phyloP scores from a whole-genome alignment of 2,888 invertebrate genomes.

The Melanostoma mellinum region DNA sequence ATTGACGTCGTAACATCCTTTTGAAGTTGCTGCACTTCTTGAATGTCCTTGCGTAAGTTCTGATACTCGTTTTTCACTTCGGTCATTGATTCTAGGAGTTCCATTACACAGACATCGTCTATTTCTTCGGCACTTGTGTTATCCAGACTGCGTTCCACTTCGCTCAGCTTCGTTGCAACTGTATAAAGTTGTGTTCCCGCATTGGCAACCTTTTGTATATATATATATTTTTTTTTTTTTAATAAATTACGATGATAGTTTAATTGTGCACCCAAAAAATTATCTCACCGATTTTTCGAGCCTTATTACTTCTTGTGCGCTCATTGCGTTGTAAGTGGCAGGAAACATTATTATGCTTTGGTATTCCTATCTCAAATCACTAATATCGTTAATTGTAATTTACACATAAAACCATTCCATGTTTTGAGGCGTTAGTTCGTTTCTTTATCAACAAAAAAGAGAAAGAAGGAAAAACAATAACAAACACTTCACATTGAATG shows the following conservation, averaged over 20 bases:
- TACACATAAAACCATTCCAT: conserved; percentile 37
- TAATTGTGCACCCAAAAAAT: background rate
- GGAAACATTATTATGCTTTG: background rate
- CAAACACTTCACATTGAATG: conserved; percentile 33
- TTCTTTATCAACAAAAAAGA: background rate
- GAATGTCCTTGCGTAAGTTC: conserved; percentile 89
- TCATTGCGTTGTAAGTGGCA: conserved; percentile 39
- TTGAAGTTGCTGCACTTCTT: conserved; percentile 91
- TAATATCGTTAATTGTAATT: conserved; percentile 9
- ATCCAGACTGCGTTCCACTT: conserved; percentile 84
- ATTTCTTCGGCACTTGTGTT: conserved; percentile 77
- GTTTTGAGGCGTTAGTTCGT: background rate
- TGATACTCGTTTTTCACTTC: conserved; percentile 91
- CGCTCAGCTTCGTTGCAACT: conserved; percentile 89
- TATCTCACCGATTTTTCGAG: conserved; percentile 67
- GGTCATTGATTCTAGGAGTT: conserved; percentile 89
- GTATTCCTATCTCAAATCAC: conserved; percentile 22
- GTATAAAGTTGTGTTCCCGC: conserved; percentile 89
- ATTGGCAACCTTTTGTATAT: conserved; percentile 85
- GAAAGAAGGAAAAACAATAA: too few species aligned
- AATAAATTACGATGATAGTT: background rate
- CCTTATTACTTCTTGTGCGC: conserved; percentile 57
- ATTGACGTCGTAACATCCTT: conserved; percentile 90
- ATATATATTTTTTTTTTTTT: background rate
- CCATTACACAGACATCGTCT: conserved; percentile 87